These are phyloP conservation scores for Diogma glabrata DNA, from an alignment of 2,888 invertebrate genomes.

Conservation along the genomic window DNA sequence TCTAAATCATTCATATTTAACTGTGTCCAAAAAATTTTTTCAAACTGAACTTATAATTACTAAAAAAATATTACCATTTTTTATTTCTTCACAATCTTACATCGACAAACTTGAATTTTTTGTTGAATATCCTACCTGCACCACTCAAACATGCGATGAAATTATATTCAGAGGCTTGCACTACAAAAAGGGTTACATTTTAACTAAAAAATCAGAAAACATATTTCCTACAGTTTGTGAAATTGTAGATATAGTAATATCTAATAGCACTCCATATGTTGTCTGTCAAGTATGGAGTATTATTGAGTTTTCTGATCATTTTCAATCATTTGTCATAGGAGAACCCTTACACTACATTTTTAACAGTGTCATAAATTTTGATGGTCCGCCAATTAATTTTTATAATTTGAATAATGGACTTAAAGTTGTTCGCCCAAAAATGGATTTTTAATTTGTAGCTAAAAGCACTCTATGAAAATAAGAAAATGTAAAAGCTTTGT, in stretches of 20 bases:
- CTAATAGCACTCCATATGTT: neutral
- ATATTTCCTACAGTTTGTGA: neutral
- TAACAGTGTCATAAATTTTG: too few species aligned
- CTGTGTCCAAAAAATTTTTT: neutral
- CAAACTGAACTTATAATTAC: too few species aligned
- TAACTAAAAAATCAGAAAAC: neutral
- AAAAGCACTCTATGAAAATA: too few species aligned
- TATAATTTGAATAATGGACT: too few species aligned
- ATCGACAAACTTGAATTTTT: neutral
- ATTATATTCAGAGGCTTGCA: neutral
- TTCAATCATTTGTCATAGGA: too few species aligned
- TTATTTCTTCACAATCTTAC: neutral
- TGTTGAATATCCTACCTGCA: neutral
- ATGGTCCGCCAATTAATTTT: too few species aligned
- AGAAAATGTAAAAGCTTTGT: too few species aligned
- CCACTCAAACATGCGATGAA: neutral
- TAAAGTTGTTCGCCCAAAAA: too few species aligned
- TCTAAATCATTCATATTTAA: neutral
- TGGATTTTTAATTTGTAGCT: too few species aligned
- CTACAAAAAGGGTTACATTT: neutral
- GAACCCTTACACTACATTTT: too few species aligned
- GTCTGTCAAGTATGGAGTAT: constrained; percentile 1
- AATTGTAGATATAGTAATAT: neutral
- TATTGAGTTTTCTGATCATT: too few species aligned
- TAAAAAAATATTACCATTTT: neutral